These are phyloP conservation scores for Maniola jurtina DNA, from an alignment of 1,140 invertebrate species.

Conservation along the genomic window DNA sequence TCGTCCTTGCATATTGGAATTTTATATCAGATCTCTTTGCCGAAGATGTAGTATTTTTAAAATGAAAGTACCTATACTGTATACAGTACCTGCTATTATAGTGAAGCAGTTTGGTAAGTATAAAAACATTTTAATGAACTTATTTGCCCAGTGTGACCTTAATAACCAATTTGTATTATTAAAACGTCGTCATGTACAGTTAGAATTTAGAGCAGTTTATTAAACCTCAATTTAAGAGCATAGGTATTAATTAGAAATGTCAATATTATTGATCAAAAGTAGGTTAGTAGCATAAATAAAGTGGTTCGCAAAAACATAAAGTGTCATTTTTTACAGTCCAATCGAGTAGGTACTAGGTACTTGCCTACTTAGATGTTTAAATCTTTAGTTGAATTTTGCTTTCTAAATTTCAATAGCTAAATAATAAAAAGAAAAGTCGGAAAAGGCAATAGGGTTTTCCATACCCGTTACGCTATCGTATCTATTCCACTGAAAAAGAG, in stretches of 20 bases:
- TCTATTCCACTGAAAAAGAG: too few relatives aligned
- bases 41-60: background rate
- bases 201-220: background rate
- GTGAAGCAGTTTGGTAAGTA: background rate
- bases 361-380: too few relatives aligned
- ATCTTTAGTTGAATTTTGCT: too few relatives aligned
- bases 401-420: too few relatives aligned
- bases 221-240: background rate
- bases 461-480: too few relatives aligned
- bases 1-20: background rate
- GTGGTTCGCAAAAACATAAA: background rate
- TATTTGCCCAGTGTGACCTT: slow-evolving; percentile 1
- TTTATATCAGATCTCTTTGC: background rate
- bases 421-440: too few relatives aligned
- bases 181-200: slow-evolving; percentile 6
- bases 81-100: too few relatives aligned
- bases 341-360: too few relatives aligned
- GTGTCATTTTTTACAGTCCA: background rate
- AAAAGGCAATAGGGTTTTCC: too few relatives aligned
- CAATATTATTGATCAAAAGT: background rate
- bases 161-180: slow-evolving; percentile 1
- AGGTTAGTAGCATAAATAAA: background rate
- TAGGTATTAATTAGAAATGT: background rate
- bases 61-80: background rate
- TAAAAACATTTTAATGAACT: background rate